These are phyloP conservation scores for Drosophila murphyi DNA, from an alignment of 1,140 invertebrate species.

Conservation along the genomic window DNA sequence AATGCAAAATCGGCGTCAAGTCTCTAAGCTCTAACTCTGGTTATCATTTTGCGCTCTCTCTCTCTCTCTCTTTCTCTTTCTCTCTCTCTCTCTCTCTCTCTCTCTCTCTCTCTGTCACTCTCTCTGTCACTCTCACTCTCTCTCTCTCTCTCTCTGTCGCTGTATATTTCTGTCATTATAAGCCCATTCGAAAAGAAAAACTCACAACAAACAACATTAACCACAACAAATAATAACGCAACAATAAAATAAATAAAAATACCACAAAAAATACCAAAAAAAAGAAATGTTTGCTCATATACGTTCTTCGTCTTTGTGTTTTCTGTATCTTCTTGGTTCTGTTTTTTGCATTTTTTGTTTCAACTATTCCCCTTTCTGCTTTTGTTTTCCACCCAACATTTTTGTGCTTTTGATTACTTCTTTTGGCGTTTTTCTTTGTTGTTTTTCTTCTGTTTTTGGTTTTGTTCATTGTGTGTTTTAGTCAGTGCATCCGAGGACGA, in stretches of 20 bases:
- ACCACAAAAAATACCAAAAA: conserved; percentile 49
- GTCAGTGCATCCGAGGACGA: conserved; percentile 91
- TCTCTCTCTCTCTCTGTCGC: conserved; percentile 23
- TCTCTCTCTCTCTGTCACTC: neutral
- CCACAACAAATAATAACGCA: conserved; percentile 50
- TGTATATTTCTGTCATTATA: conserved; percentile 50
- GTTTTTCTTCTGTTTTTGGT: conserved; percentile 26
- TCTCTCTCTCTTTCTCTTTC: conserved; percentile 31
- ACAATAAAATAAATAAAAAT: conserved; percentile 23
- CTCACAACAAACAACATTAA: conserved; percentile 43
- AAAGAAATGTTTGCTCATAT: conserved; percentile 72
- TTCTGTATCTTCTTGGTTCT: conserved; percentile 59
- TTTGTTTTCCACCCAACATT: neutral
- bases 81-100: conserved; percentile 31
- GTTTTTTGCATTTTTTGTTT: neutral
- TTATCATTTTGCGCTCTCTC: conserved; percentile 4
- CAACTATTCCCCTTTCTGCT: neutral
- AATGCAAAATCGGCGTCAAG: conserved; percentile 58
- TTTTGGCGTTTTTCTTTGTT: neutral
- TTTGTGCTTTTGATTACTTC: neutral
- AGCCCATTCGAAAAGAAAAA: conserved; percentile 49
- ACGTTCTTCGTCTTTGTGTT: conserved; percentile 60
- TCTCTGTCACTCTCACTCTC: conserved; percentile 22
- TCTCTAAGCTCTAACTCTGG: neutral
- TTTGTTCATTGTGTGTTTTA: conserved; percentile 62